These are phyloP conservation scores for Drosophila kanekoi DNA, from an alignment of 2,888 invertebrate genomes.

Conservation along the genomic window DNA sequence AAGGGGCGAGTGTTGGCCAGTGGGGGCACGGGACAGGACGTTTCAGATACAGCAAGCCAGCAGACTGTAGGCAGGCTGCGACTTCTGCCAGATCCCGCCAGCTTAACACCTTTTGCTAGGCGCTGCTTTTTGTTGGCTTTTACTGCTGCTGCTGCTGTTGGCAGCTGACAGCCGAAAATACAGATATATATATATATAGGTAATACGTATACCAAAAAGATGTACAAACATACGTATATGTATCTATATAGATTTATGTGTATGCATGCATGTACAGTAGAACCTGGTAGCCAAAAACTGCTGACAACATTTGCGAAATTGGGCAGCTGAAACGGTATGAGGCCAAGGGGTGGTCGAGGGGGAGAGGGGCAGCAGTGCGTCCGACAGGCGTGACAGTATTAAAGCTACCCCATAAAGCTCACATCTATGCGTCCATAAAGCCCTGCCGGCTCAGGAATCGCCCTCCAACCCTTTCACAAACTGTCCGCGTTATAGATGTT, in stretches of 20 bases:
- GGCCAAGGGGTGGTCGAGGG: neutral
- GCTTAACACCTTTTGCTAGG: slow-evolving; percentile 61
- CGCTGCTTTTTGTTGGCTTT: slow-evolving; percentile 53
- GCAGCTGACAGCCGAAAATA: slow-evolving; percentile 62
- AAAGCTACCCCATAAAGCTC: slow-evolving; percentile 61
- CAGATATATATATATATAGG: slow-evolving; percentile 14
- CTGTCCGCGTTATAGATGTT: neutral
- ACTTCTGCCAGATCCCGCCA: slow-evolving; percentile 26
- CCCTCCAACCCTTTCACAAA: neutral
- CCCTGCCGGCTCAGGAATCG: neutral
- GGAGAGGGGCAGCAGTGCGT: slow-evolving; percentile 16
- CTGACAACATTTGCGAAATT: slow-evolving; percentile 75
- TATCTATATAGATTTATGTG: slow-evolving; percentile 24
- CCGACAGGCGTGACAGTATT: slow-evolving; percentile 62
- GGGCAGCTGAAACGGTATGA: slow-evolving; percentile 27
- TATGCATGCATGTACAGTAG: slow-evolving; percentile 2
- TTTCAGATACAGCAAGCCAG: slow-evolving; percentile 24
- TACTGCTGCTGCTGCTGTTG: slow-evolving; percentile 48
- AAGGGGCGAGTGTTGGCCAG: neutral
- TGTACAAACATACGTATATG: slow-evolving; percentile 7
- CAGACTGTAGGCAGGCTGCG: slow-evolving; percentile 2
- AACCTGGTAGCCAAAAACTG: slow-evolving; percentile 64
- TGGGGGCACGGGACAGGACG: neutral
- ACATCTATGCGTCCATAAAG: slow-evolving; percentile 40
- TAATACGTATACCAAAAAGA: neutral